These are phyloP conservation scores for Mionectes olivaceus DNA, from an alignment of 2,797 vertebrate species.

Conservation along the genomic window DNA sequence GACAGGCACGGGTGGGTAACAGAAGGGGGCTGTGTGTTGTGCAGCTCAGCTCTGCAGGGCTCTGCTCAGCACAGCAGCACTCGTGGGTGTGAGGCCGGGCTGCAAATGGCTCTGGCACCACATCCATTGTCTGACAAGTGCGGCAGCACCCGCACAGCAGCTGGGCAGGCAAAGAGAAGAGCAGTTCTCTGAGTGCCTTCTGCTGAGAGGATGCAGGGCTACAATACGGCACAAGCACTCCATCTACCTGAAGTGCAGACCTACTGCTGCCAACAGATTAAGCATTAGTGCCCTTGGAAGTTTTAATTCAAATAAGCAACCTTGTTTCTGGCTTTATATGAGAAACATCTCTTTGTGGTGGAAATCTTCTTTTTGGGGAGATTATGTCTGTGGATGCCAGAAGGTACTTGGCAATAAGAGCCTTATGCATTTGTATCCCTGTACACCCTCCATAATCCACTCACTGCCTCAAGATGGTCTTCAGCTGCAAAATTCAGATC, in stretches of 20 bases:
- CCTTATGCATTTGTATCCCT: not conserved
- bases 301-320: not conserved
- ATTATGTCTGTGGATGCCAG: constrained; percentile 18
- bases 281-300: not conserved
- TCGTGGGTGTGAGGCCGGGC: accelerated
- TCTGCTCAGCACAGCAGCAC: not conserved
- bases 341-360: not conserved
- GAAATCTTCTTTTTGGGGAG: constrained; percentile 15
- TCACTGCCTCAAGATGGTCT: not conserved
- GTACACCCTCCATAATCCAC: not conserved
- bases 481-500: not conserved
- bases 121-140: not conserved
- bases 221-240: constrained; percentile 11
- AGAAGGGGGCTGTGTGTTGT: accelerated
- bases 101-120: accelerated
- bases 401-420: constrained; percentile 32
- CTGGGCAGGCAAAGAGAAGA: not conserved
- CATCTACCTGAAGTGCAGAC: constrained; percentile 37
- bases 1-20: not conserved
- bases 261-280: constrained; percentile 1
- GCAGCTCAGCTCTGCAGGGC: not conserved
- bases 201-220: not conserved
- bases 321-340: not conserved
- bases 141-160: not conserved
- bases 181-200: not conserved